These are phyloP conservation scores for Echinops telfairi DNA, from an alignment of 2,113 vertebrate species.

Conservation along the genomic window DNA sequence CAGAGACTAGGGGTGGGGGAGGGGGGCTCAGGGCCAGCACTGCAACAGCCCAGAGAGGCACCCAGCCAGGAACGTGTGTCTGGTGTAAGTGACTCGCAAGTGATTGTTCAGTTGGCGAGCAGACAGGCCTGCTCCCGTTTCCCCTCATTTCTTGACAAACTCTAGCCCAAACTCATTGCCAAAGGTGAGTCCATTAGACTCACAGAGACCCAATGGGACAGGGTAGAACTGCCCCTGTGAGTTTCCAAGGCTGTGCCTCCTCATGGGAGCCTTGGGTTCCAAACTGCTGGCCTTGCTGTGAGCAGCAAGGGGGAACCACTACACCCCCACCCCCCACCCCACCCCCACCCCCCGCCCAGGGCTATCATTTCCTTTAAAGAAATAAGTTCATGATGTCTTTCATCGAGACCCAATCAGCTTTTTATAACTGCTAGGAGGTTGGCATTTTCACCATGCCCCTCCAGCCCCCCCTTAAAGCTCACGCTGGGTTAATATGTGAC, in stretches of 20 bases:
- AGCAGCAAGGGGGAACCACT: too few relatives aligned
- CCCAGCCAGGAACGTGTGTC: neutral
- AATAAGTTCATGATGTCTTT: conserved; percentile 7
- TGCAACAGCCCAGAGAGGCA: neutral
- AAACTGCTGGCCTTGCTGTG: too few relatives aligned
- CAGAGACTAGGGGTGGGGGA: too few relatives aligned
- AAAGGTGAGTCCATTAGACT: too few relatives aligned
- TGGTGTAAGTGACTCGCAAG: neutral
- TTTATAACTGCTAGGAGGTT: neutral
- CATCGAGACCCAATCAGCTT: neutral
- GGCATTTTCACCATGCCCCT: conserved; percentile 4
- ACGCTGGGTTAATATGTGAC: neutral
- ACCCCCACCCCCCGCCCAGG: too few relatives aligned
- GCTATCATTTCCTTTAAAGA: neutral
- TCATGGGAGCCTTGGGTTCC: too few relatives aligned
- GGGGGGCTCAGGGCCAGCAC: neutral
- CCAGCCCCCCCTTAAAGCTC: neutral
- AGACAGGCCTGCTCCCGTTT: conserved; percentile 1
- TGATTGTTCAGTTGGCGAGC: neutral
- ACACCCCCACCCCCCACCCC: too few relatives aligned
- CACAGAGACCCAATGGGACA: too few relatives aligned
- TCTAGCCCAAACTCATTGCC: neutral
- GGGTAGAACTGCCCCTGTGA: too few relatives aligned
- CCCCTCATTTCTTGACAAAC: too few relatives aligned
- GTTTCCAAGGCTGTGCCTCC: too few relatives aligned